Percentiles rank a stretch among this genome's conserved stretches.
Conservation (phyloP, 2,888 invertebrate genomes). For the Junonia oenone region DNA sequence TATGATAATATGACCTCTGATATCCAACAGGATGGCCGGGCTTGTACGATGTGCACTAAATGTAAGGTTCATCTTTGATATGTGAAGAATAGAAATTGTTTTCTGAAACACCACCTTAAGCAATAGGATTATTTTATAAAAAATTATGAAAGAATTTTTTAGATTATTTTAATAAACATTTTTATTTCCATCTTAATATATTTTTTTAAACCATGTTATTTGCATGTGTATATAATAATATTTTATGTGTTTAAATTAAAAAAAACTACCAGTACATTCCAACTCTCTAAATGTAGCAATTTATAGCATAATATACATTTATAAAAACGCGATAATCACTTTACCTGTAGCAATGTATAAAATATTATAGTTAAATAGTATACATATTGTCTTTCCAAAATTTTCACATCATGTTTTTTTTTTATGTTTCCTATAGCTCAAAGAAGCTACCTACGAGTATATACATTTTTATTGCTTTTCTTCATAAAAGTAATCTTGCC, state of each 20-base stretch:
- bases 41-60: slow-evolving; percentile 18
- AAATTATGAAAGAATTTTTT: too few species aligned
- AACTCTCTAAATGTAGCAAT: slow-evolving; percentile 8
- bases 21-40: slow-evolving; percentile 31
- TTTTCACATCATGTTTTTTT: slow-evolving; percentile 4
- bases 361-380: too few species aligned
- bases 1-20: slow-evolving; percentile 22
- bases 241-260: slow-evolving; percentile 2
- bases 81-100: slow-evolving; percentile 24
- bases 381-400: slow-evolving; percentile 8
- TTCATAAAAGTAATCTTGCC: slow-evolving; percentile 1
- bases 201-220: too few species aligned
- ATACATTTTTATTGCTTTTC: slow-evolving; percentile 1
- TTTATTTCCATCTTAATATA: too few species aligned
- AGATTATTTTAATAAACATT: too few species aligned
- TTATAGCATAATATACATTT: slow-evolving; percentile 7
- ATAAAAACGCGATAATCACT: slow-evolving; percentile 7
- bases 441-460: slow-evolving; percentile 3
- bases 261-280: slow-evolving; percentile 8
- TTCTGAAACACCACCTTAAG: too few species aligned
- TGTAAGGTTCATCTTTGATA: not conserved
- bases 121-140: too few species aligned
- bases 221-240: not conserved
- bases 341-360: slow-evolving; percentile 5
- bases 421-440: slow-evolving; percentile 3